Evolutionary conservation across 2,888 invertebrate species (phyloP), one percentile per base, ranked within the genome.

Genomic region (Drosophila ezoana): DNA sequence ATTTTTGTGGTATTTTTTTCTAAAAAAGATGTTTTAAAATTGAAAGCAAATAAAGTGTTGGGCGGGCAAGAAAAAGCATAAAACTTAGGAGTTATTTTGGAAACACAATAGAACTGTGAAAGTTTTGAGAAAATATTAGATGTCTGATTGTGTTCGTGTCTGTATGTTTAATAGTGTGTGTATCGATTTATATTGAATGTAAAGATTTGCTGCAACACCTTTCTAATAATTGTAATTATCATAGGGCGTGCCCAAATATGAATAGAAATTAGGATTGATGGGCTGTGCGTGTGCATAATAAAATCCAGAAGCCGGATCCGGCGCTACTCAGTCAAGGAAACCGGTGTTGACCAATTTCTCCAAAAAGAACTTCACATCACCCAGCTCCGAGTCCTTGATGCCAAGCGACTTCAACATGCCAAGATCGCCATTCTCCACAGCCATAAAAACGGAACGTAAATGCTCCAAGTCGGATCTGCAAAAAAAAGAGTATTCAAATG

Each of bases 311-410:
- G 94, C 94, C 92, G 94, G 94, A 94, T 95, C 95, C 94, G 94
- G 94, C 92, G 94, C 94, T 93, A 94, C 94, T 96, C 96, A 98
- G 94, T 98, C 98, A 93, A 98, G 95, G 93, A 98, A 98, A 85
- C 98, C 98, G 80, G 98, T 98, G 93, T 97, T 97, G 67, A 98
- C 97, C 90, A 98, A 94, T 93, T 98, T 98, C 94, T 98, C 98
- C 90, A 98, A 94, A 94, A 98, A 98, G 93, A 98, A 98, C 92
- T 98, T 98, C 60, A 98, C 98, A 91, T 98, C 98, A 16, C 98
- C 98, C 75, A 98, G 94, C 91, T 98, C 98, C 0, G 97, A 98
- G 92, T 98, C 98, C 93, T 98, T 98, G 93, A 98, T 98, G 79
- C 98, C 98, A 72, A 98, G 94, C 11, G 97, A 97, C 91, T 98